Evolutionary conservation across 2,113 vertebrate species (phyloP).

Genomic region (Nansenia antarctica): DNA sequence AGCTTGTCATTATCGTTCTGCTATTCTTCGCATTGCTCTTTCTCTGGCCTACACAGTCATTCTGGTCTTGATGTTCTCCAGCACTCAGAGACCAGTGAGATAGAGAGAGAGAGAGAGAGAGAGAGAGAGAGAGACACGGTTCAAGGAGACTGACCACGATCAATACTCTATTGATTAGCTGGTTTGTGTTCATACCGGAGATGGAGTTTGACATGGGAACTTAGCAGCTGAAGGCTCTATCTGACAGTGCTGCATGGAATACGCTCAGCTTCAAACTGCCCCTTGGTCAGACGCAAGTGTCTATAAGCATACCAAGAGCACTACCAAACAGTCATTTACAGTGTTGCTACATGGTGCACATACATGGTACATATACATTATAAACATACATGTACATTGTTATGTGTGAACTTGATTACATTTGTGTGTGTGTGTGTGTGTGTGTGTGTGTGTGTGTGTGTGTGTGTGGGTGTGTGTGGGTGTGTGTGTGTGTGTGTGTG

Average conservation of each 20-base stretch:
- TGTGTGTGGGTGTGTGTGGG: too few relatives aligned
- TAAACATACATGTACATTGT: too few relatives aligned
- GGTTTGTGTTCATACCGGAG: constrained; percentile 66
- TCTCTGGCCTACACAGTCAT: too few relatives aligned
- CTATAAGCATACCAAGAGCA: not conserved
- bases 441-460: too few relatives aligned
- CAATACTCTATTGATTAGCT: constrained; percentile 70
- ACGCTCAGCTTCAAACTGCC: constrained; percentile 37
- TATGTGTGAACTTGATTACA: too few relatives aligned
- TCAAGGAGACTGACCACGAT: constrained; percentile 69
- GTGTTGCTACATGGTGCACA: constrained; percentile 11
- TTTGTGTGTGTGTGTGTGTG: too few relatives aligned
- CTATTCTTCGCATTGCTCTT: too few relatives aligned
- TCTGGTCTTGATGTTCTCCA: too few relatives aligned
- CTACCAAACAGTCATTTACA: not conserved
- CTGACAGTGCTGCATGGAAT: constrained; percentile 53
- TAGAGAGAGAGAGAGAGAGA: constrained; percentile 4
- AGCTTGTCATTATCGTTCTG: too few relatives aligned
- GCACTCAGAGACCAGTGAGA: not conserved
- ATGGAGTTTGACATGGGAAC: constrained; percentile 57
- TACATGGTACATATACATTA: too few relatives aligned
- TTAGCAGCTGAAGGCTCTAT: constrained; percentile 61
- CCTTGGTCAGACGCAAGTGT: constrained; percentile 12
- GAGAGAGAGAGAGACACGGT: constrained; percentile 28
- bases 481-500: too few relatives aligned